A percentile compares a stretch with the other conserved stretches of the same genome.
Evolutionary conservation across 35 echinoderm and acorn worm genomes (phyloP).

Genomic region (Apostichopus japonicus): DNA sequence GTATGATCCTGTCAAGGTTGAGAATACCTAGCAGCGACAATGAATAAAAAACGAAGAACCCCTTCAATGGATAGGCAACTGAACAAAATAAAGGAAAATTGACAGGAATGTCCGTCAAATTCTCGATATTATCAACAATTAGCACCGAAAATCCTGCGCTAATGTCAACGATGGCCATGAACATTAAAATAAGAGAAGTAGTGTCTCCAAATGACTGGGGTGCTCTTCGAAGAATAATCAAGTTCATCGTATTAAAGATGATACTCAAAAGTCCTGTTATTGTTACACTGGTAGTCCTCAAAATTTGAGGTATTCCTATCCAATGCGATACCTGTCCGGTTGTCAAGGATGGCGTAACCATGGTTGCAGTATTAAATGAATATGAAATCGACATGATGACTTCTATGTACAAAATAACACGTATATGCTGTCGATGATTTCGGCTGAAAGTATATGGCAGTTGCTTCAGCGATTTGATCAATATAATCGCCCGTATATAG

Average conservation of each 20-base stretch:
- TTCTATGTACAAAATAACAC: too few relatives aligned
- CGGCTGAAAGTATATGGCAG: too few relatives aligned
- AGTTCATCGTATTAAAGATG: constrained; percentile 9
- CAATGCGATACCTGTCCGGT: background rate
- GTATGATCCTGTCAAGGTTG: constrained; percentile 34
- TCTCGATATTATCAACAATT: constrained; percentile 16
- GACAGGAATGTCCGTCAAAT: constrained; percentile 1
- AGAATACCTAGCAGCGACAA: constrained; percentile 19
- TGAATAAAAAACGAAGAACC: constrained; percentile 31
- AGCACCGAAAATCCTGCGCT: background rate
- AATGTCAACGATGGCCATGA: constrained; percentile 29
- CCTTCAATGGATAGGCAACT: constrained; percentile 6
- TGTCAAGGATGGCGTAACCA: too few relatives aligned
- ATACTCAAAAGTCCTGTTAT: constrained; percentile 36
- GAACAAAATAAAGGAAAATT: background rate
- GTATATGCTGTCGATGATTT: too few relatives aligned
- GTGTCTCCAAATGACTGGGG: constrained; percentile 45
- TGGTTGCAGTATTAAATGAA: too few relatives aligned
- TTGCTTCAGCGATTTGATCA: too few relatives aligned
- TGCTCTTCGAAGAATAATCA: constrained; percentile 10
- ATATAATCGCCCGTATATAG: too few relatives aligned
- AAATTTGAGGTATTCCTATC: background rate
- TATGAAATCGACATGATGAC: too few relatives aligned
- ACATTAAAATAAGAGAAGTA: constrained; percentile 16
- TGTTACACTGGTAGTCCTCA: background rate